Conservation (phyloP, 2,888 invertebrate species). For the Rhingia rostrata region DNA sequence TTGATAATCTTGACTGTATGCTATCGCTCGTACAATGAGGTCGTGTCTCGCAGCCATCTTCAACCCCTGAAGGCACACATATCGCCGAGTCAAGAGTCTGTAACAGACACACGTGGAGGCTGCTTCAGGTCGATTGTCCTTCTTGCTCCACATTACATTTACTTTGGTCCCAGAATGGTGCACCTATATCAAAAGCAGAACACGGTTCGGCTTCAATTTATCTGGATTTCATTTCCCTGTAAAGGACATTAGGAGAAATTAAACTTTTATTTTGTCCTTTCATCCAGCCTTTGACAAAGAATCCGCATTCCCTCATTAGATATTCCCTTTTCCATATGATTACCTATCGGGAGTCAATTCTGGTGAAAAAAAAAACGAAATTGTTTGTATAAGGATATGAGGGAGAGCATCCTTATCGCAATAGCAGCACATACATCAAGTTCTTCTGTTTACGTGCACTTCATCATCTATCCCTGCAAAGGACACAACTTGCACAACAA, state of each 20-base stretch:
- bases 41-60: slow-evolving; percentile 64
- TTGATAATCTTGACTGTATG: slow-evolving; percentile 53
- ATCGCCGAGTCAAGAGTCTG: slow-evolving; percentile 23
- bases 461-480: slow-evolving; percentile 43
- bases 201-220: too few species aligned
- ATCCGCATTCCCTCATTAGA: slow-evolving; percentile 48
- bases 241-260: slow-evolving; percentile 21
- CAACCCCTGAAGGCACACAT: slow-evolving; percentile 42
- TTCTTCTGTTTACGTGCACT: slow-evolving; percentile 55
- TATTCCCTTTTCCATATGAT: slow-evolving; percentile 57
- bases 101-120: not conserved
- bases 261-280: not conserved
- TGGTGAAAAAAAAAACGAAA: not conserved
- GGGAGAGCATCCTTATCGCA: slow-evolving; percentile 40
- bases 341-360: slow-evolving; percentile 53
- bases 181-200: not conserved
- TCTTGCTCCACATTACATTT: slow-evolving; percentile 32
- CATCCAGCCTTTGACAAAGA: not conserved
- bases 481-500: too few species aligned
- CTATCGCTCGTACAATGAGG: slow-evolving; percentile 59
- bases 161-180: not conserved
- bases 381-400: slow-evolving; percentile 18
- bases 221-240: not conserved
- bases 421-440: slow-evolving; percentile 61
- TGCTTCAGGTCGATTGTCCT: slow-evolving; percentile 47